Base-by-base conservation (phyloP, 1,140 invertebrate genomes). In the Xylocopa sonorina region DNA sequence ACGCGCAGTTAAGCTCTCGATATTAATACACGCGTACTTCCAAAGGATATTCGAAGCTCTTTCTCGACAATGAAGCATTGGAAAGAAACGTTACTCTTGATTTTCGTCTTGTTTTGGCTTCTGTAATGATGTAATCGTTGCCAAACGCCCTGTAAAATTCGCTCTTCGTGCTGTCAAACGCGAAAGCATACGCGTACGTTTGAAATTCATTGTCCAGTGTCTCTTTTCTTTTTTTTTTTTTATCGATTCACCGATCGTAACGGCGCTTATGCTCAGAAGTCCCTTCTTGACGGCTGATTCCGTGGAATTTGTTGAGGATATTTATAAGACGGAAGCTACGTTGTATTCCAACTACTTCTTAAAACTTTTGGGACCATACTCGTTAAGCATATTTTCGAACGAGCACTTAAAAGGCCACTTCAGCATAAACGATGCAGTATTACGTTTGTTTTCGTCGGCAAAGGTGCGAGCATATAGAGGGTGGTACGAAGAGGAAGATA, bases 321-420 rank as follows among this genome's bases (percentile, higher is more conserved):
- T 80, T 66, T 76, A 50, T 79, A 84, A 75, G 50, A 27, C 46
- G 71, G 27, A 32, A 62, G 32, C 34, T 29, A 69, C 74, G 50
- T 82, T 74, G 62, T 55, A 72, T 48, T 58, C 51, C 69, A 51
- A 75, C 79, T 85, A 77, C 67, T 80, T 80, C 58, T 82, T 80
- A 75, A 83, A 86, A 86, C 84, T 86, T 86, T 83, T 86, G 85
- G 85, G 85, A 86, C 85, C 85, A 86, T 71, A 78, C 77, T 85
- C 80, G 50, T 86, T 85, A 77, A 86, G 75, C 71, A 83, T 62
- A 85, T 60, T 85, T 74, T 21, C 75, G 69, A 76, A 41, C 57
- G 71, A 51, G 53, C 79, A 60, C 74, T 53, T 10, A 58, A n/a
- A 43, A 60, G 57, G 75, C 48, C 71, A 12, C 50, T 76, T 60